Evolutionary conservation across 2,113 vertebrate species (phyloP), one percentile per base, ranked within the genome.

Genomic region (Parotia lawesii): DNA sequence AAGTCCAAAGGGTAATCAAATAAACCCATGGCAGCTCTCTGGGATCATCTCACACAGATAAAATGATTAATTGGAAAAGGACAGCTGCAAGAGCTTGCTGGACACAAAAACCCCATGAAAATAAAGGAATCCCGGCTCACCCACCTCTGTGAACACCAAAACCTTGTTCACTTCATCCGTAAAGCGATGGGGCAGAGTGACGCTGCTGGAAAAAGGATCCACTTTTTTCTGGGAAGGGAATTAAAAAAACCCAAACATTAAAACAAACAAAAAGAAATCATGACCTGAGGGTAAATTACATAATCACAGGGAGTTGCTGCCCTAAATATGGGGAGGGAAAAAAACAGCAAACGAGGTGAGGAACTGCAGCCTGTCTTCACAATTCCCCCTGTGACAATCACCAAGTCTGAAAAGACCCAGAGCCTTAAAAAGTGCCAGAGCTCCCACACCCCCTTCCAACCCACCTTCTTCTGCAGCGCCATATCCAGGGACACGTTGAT

Each of bases 381-480:
- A 5, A 4, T 19, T 50, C 35, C 24, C 40, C 33, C 28, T 8
- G 0, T 9, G 53, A 20, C 42, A 53, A n/a, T 0, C 8, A 29
- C 9, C 48, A 19, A 29, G 27, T 0, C 9, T 10, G 48, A 6
- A 3, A 23, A 28, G 27, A 13, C 9, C 4, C 38, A 12, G 13
- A 40, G 8, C 58, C 22, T 7, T 3, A 7, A 5, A 5, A 27
- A 40, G 2, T 0, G 8, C 6, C 17, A 6, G 6, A 35, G 6
- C 0, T 1, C 5, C 11, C 11, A 28, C 3, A 2, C 1, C 13
- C 2, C 0, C 19, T 54, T 6, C 84, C 38, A 44, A 40, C 66
- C 27, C 97, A 99, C 99, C 99, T 99, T 99, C 90, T 99, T 99
- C 87, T 98, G 98, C 51, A 98, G 96, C 1, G 97, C 95, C 98